A percentile compares a stretch with the other conserved stretches of the same genome.
phyloP scores from a whole-genome alignment of 37 sponge, comb jelly and placozoan species.

The Dysidea cf. avara region DNA sequence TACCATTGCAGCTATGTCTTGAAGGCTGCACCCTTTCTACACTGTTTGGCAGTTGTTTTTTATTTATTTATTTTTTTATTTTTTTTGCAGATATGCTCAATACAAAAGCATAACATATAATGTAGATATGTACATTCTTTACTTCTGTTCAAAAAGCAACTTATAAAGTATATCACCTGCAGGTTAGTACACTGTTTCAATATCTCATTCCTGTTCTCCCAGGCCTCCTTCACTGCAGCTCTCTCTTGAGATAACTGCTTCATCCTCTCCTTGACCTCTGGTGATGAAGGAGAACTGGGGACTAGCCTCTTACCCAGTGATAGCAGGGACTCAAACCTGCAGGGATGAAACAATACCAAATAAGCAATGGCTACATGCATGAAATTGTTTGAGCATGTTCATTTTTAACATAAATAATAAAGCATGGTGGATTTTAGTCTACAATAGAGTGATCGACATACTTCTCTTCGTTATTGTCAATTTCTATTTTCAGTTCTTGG shows the following conservation, averaged over 20 bases:
- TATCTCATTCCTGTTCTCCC: conserved; percentile 72
- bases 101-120: too few species aligned
- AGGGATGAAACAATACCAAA: neutral
- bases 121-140: too few species aligned
- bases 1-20: too few species aligned
- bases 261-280: conserved; percentile 48
- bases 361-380: neutral
- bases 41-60: too few species aligned
- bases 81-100: too few species aligned
- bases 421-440: too few species aligned
- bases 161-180: conserved; percentile 49
- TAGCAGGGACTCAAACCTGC: conserved; percentile 60
- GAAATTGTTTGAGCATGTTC: neutral
- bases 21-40: too few species aligned
- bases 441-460: too few species aligned
- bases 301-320: conserved; percentile 40
- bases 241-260: conserved; percentile 61
- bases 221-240: conserved; percentile 52
- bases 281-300: conserved; percentile 3
- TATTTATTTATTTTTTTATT: too few species aligned
- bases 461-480: conserved; percentile 74
- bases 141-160: too few species aligned
- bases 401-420: too few species aligned
- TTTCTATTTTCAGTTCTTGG: conserved; percentile 71
- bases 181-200: conserved; percentile 70